Evolutionary conservation across 2,113 vertebrate genomes (phyloP), one percentile per base, ranked within the genome.

Genomic region (Pardalotus punctatus): DNA sequence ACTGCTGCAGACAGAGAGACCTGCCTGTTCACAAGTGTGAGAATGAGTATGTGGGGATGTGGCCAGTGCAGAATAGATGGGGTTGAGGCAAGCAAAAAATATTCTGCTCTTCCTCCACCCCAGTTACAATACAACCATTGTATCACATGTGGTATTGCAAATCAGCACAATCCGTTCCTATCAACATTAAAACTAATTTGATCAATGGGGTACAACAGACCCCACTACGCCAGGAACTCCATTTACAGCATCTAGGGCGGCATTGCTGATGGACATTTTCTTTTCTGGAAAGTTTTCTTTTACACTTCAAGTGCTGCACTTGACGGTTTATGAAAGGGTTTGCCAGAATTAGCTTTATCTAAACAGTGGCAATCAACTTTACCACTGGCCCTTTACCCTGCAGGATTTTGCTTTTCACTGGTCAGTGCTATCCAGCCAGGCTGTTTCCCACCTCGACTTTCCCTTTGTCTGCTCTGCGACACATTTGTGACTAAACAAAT

Each of bases 401-500:
- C 47, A 65, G 77, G 50, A 74, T 64, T 85, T 85, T 76, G 29
- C 36, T 82, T 94, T 94, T 89, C 60, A 20, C 53, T 66, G 51
- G 31, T 33, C 81, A 90, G 51, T 77, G 62, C 70, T 84, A 67
- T 64, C n/a, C 13, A 53, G 27, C 27, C 40, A 6, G 11, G 10
- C 61, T 42, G 17, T 29, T 77, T 69, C 70, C 58, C 67, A 47
- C 66, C 60, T 5, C 2, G 45, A 38, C 64, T 77, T 91, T 80
- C 89, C 58, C 90, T 97, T 97, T 98, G 96, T 97, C 94, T 96
- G 92, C 45, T 77, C 94, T 82, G 81, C 90, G 54, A 53, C 48
- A 2, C 29, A 60, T 65, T 91, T 51, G 79, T 88, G 72, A 47
- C 97, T 88, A 81, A 88, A 96, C 96, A 97, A 96, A 97, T 77